Percentiles rank a stretch among this genome's conserved stretches.
Evolutionary conservation across 2,797 vertebrate genomes (phyloP).

Genomic region (Phrynocephalus vlangalii): DNA sequence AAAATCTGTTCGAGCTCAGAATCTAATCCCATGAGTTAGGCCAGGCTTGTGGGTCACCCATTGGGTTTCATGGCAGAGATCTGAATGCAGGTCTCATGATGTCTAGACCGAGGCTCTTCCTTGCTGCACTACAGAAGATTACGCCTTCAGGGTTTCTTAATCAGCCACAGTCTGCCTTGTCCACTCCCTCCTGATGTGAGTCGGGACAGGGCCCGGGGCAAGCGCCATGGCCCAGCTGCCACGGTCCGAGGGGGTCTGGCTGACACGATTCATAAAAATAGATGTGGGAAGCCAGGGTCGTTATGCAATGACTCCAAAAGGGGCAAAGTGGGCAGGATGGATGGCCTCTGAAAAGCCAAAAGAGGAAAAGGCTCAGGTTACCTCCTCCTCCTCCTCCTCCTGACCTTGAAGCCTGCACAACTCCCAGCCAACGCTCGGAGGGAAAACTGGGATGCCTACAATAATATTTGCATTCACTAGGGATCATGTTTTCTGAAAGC

Average conservation of each 20-base stretch:
- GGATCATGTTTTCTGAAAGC: neutral
- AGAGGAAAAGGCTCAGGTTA: neutral
- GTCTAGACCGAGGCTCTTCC: too few relatives aligned
- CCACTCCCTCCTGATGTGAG: neutral
- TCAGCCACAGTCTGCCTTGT: rapidly evolving
- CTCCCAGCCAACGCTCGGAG: too few relatives aligned
- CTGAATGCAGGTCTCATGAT: too few relatives aligned
- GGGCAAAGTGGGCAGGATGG: neutral
- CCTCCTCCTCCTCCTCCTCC: neutral
- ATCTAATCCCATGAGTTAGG: neutral
- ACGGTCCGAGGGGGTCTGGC: neutral
- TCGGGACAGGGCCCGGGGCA: too few relatives aligned
- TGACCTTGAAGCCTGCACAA: neutral
- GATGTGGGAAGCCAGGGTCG: neutral
- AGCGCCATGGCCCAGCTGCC: neutral
- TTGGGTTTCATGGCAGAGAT: neutral
- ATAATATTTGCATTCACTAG: neutral
- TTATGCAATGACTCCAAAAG: constrained; percentile 21
- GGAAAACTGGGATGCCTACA: neutral
- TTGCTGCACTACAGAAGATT: too few relatives aligned
- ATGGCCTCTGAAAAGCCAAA: neutral
- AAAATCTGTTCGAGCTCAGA: neutral
- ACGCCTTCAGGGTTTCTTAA: too few relatives aligned
- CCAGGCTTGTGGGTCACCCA: neutral
- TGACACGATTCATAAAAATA: constrained; percentile 24